Evolutionary conservation across 2,113 vertebrate species (phyloP).

Genomic region (Bubalus kerabau): DNA sequence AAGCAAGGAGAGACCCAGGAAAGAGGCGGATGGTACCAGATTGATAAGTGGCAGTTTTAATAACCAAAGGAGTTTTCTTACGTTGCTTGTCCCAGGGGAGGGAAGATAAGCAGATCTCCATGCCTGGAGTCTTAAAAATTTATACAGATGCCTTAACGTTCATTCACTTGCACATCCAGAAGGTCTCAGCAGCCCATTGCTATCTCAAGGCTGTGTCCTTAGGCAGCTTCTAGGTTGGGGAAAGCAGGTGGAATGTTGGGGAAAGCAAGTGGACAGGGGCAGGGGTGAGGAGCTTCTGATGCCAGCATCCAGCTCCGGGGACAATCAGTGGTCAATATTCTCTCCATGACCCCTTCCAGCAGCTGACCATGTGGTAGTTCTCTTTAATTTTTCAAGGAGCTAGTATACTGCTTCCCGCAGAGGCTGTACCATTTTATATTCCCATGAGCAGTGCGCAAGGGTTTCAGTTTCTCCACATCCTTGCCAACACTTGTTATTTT

Average conservation of each 20-base stretch:
- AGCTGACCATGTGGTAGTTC: not conserved
- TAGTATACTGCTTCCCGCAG: not conserved
- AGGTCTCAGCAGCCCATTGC: not conserved
- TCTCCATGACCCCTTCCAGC: not conserved
- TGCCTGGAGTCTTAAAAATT: not conserved
- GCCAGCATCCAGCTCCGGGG: not conserved
- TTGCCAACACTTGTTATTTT: not conserved
- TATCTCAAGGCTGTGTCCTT: not conserved
- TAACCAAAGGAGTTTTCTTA: not conserved
- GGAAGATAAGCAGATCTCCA: not conserved
- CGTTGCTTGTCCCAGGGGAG: accelerated
- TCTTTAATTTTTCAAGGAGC: not conserved
- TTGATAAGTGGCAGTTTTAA: not conserved
- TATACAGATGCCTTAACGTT: not conserved
- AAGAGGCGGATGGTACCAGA: not conserved
- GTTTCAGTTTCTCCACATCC: not conserved
- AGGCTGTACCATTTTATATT: not conserved
- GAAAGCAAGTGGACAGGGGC: not conserved
- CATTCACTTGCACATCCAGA: not conserved
- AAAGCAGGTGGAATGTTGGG: not conserved
- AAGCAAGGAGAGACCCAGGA: not conserved
- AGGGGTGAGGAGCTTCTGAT: not conserved
- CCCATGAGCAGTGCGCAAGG: not conserved
- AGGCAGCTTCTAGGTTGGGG: not conserved
- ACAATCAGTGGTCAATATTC: not conserved